Conservation (phyloP, 2,888 invertebrate genomes). For the Disparrhopalites patrizii region DNA sequence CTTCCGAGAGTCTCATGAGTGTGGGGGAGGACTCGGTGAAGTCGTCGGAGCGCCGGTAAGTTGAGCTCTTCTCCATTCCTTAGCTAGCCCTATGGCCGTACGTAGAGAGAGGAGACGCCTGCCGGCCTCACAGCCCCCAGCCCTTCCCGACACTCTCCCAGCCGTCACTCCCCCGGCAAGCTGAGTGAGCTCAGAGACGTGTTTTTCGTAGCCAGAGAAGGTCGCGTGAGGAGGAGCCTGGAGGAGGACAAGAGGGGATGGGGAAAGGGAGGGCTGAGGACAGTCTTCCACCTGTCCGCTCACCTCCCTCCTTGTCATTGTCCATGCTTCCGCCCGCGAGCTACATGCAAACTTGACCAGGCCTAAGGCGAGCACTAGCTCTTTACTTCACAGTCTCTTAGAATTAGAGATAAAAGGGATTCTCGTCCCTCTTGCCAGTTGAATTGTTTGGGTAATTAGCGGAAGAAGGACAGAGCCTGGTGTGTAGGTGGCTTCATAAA, state of each 20-base stretch:
- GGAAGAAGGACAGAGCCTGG: too few relatives aligned
- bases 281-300: too few relatives aligned
- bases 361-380: too few relatives aligned
- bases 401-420: too few relatives aligned
- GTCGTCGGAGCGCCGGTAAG: slow-evolving; percentile 29
- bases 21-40: slow-evolving; percentile 43
- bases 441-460: too few relatives aligned
- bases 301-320: too few relatives aligned
- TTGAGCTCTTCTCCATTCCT: neutral
- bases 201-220: neutral
- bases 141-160: neutral
- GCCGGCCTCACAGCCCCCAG: neutral
- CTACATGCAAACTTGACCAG: too few relatives aligned
- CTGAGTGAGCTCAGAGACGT: too few relatives aligned
- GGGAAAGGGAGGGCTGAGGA: neutral
- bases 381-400: too few relatives aligned
- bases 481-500: too few relatives aligned
- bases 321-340: neutral
- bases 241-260: neutral
- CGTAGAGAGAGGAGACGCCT: neutral
- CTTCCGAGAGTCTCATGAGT: slow-evolving; percentile 44
- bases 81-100: neutral
- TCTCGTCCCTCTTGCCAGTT: too few relatives aligned
- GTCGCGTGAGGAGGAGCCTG: neutral
- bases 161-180: too few relatives aligned